Conservation (phyloP, 2,888 invertebrate species). For the Stenodema calcarata region DNA sequence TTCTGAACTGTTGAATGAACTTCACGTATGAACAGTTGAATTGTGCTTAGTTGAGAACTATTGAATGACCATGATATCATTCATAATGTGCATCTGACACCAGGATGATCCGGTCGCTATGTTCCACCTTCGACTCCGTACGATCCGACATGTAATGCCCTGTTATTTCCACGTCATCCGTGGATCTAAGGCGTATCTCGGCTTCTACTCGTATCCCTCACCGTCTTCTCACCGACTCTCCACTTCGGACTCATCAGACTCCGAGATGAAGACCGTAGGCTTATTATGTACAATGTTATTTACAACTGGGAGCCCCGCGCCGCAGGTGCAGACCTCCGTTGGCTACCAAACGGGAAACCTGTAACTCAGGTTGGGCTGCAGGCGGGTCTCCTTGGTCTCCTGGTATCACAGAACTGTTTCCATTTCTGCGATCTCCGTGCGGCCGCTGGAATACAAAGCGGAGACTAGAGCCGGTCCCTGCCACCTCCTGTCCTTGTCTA, state of each 20-base stretch:
- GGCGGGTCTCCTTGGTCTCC: conserved; percentile 45
- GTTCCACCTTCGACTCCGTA: too few relatives aligned
- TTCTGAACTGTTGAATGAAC: too few relatives aligned
- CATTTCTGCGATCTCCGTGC: conserved; percentile 86
- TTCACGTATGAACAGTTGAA: too few relatives aligned
- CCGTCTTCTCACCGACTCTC: neutral
- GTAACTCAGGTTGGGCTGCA: conserved; percentile 51
- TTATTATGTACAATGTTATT: conserved; percentile 38
- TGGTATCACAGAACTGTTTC: conserved; percentile 85
- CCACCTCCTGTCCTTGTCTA: conserved; percentile 41
- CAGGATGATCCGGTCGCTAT: too few relatives aligned
- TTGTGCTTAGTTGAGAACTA: too few relatives aligned
- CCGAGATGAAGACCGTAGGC: neutral
- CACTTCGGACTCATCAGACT: neutral
- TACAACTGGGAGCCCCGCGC: conserved; percentile 14
- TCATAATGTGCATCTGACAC: too few relatives aligned
- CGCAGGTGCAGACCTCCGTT: conserved; percentile 32
- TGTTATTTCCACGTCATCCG: neutral
- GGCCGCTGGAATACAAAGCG: conserved; percentile 58
- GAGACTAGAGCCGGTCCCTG: conserved; percentile 44
- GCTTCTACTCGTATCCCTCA: neutral
- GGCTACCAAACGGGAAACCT: conserved; percentile 55
- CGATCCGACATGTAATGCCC: too few relatives aligned
- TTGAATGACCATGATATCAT: too few relatives aligned
- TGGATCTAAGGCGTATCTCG: neutral